Conservation (phyloP, 2,888 invertebrate species). For the Stenichneumon culpator region DNA sequence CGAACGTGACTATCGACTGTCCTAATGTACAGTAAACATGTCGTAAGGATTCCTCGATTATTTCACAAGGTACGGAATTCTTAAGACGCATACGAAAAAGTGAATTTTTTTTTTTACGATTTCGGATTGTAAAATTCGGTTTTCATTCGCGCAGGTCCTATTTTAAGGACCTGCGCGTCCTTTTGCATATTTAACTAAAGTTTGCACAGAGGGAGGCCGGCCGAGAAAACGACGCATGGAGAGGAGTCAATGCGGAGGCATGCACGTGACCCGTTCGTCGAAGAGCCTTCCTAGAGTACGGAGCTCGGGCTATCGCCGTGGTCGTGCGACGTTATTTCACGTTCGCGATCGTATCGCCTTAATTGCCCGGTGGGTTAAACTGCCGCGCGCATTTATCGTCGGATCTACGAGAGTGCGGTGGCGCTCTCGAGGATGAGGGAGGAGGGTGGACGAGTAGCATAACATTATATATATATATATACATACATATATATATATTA, state of each 20-base stretch:
- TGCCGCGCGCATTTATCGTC: conserved; percentile 80
- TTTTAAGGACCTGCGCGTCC: no score
- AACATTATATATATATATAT: no score
- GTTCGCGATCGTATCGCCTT: conserved; percentile 82
- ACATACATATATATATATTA: conserved; percentile 8
- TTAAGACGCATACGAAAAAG: no score
- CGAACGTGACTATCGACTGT: no score
- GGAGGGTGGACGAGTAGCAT: conserved; percentile 63
- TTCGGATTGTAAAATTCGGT: no score
- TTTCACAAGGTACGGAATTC: no score
- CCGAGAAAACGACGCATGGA: not conserved
- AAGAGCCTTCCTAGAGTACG: conserved; percentile 15
- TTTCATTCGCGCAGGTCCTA: no score
- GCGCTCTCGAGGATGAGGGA: conserved; percentile 51
- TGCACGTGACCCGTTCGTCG: conserved; percentile 37
- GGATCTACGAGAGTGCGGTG: conserved; percentile 77
- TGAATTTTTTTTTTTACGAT: no score
- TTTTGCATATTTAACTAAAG: no score
- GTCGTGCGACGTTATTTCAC: conserved; percentile 80
- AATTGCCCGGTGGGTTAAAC: conserved; percentile 83
- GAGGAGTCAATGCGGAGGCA: conserved; percentile 3
- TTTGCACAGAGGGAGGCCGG: not conserved
- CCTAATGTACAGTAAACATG: no score
- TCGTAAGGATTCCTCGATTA: no score
- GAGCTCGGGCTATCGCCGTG: conserved; percentile 24